Conservation (phyloP, 2,797 vertebrate genomes). For the Tangara arthus region DNA sequence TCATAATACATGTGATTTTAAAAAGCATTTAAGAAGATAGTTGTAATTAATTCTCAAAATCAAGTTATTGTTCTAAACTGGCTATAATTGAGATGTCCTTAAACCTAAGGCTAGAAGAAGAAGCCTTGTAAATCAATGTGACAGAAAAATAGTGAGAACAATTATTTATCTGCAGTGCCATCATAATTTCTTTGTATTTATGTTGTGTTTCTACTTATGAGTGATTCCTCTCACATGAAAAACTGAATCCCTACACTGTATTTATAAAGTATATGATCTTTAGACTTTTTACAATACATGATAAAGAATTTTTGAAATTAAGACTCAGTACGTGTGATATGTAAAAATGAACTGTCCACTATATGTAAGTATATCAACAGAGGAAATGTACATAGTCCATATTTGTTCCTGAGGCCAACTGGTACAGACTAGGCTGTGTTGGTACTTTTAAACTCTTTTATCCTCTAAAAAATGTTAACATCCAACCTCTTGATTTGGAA, state of each 20-base stretch:
- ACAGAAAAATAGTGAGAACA: neutral
- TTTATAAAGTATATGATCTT: neutral
- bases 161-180: neutral
- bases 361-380: neutral
- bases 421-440: neutral
- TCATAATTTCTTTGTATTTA: constrained; percentile 14
- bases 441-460: neutral
- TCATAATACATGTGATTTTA: neutral
- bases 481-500: neutral
- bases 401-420: neutral
- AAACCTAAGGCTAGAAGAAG: neutral
- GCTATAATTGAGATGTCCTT: neutral
- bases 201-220: neutral
- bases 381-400: neutral
- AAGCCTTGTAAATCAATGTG: constrained; percentile 15
- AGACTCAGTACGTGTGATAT: neutral
- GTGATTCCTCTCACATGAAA: neutral
- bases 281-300: neutral
- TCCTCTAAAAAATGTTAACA: neutral
- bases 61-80: neutral
- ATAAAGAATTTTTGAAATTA: neutral
- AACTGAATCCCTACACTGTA: neutral
- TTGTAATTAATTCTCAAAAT: neutral
- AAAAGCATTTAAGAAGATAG: neutral
- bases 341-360: neutral